Evolutionary conservation across 2,113 vertebrate species (phyloP), one percentile per base, ranked within the genome.

Genomic region (Narcine bancroftii): DNA sequence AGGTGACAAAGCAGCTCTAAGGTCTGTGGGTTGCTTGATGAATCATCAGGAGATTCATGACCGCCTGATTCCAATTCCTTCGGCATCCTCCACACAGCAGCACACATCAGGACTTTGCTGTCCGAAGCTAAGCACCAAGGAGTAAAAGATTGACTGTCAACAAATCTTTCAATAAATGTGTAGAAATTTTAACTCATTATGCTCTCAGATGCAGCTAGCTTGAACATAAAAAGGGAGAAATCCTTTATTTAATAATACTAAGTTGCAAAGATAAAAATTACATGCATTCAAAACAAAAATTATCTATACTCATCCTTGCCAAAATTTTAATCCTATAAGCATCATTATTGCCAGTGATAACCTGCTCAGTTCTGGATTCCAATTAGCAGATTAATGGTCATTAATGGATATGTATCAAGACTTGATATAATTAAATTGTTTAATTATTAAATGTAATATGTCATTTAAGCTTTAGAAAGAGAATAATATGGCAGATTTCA

Each of bases 1-100:
- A 99, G 98, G 97, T 97, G 97, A 96, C 98, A 99, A 95, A 99
- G 98, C 93, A 99, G 96, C 97, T 99, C 98, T 96, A 99, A 97
- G 94, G 96, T 96, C 95, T 99, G 98, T 81, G 98, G 95, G 89
- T 97, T 98, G 97, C 98, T 98, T 93, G 97, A 96, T 71, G 98
- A 97, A 95, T 99, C 99, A 47, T 99, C 99, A 21, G 98, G 98
- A 96, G 98, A 98, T 95, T 99, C 98, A 92, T 97, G 97, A 96
- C 95, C 97, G 94, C 97, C 98, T 69, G 97, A 97, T 95, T 99
- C 98, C 97, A 98, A 97, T 95, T 98, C 98, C 92, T 96, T 96
- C 63, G 99, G 99, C 97, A 99, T 99, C 96, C 97, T 97, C 98
- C 98, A 99, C 94, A 99, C 97, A 19, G 98, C 97, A 0, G 97